Base-by-base conservation (phyloP, 64 coral and sea anemone genomes). In the Orbicella faveolata region DNA sequence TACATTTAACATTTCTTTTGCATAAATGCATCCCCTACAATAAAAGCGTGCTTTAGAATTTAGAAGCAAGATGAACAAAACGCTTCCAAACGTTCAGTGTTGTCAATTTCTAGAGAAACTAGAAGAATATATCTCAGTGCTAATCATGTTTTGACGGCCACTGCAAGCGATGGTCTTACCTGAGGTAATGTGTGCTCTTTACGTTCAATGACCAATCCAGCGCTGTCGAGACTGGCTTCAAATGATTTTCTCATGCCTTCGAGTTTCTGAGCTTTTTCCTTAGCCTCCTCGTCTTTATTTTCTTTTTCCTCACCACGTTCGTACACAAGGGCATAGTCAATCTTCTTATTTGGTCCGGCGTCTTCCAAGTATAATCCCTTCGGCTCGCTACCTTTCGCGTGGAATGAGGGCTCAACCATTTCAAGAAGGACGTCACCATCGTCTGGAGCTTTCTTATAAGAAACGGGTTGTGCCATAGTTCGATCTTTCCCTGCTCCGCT, bases 271-370 rank as follows among this genome's bases (percentile, higher is more conserved):
- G 84, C 76, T 7, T 72, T 70, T 7, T 52, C 83, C 57, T 54
- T 86, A 13, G 64, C 63, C 1, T 92, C 84, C 14, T 87, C 83
- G 52, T 92, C 90, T 63, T 92, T 66, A 34, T 88, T 62, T 33
- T 92, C 90, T 36, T 88, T 82, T 39, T 92, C 90, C 48, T 73
- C 39, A 10, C 83, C 80, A 0, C 75, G 39, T 30, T 92, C 90
- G 44, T 92, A 92, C 15, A 92, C 90, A 9, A 92, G 86, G 26
- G 87, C 84, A 39, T 92, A 92, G 61, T 92, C 90, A 18, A 92
- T 80, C 66, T 73, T 85, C 41, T 51, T 73, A 17, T 87, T 92
- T 8, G 74, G 52, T 48, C 90, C 90, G 3, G 17, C 48, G 13
- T 52, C 59, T n/a, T 92, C 67, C 57, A 92, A 80, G 39, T 87